Base-by-base conservation (phyloP, 2,113 vertebrate genomes). In the Nannospalax galili region DNA sequence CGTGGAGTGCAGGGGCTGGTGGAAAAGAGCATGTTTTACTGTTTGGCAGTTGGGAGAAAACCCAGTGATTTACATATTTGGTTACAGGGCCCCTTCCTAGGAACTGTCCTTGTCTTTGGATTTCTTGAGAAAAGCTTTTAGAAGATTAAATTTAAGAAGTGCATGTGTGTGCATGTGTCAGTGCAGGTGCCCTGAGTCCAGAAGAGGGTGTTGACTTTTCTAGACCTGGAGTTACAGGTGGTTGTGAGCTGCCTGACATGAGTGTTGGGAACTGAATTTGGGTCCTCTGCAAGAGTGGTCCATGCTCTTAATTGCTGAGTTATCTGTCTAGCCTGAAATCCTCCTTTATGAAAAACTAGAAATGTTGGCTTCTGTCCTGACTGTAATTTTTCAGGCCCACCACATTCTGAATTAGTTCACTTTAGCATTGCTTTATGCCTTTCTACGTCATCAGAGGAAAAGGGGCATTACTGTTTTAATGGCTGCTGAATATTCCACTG, bases 381-480 rank as follows among this genome's bases (percentile, higher is more conserved):
- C 93, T 77, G 60, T 60, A 72, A 42, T 67, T 89, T 92, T 95
- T 84, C 26, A 58, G n/a, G 35, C 64, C 75, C 91, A n/a, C 42
- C 48, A 60, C 37, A 40, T n/a, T 75, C 48, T 84, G 82, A 89
- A 37, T 94, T 91, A 91, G 90, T 79, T 58, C 70, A 92, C 56
- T 60, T 81, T 88, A 87, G 42, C 70, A 37, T 65, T 37, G 3
- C 65, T 92, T 90, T 65, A 35, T 77, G 62, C 45, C 60, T 78
- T 80, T 90, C 52, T 48, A 94, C 73, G 67, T 93, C 92, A 90
- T 77, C 40, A 65, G 88, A 84, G 4, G 91, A 91, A 87, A n/a
- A 32, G 45, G 7, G 40, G 65, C 16, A 28, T 94, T 86, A 92
- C 80, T 96, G 37, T 93, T 93, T 96, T 87, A 95, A 88, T 90